Base-by-base conservation (phyloP, 2,888 invertebrate genomes). In the Rotaria magnacalcarata region DNA sequence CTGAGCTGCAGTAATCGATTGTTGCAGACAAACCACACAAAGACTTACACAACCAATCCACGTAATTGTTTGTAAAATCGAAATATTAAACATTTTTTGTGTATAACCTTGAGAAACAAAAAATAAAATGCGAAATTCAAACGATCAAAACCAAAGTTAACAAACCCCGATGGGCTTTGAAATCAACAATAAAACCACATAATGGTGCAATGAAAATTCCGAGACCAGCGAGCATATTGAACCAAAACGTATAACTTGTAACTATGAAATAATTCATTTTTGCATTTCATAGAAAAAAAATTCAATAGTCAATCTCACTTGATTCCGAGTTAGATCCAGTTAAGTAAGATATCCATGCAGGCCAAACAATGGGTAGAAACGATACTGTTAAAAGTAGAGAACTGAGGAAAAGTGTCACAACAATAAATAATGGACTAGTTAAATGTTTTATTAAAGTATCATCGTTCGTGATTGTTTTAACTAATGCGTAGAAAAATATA, bases 71-170 rank as follows among this genome's bases (percentile, higher is more conserved):
- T 80, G 80, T 47, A 80, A n/a, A 47, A 80, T 47, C 8, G 80
- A 80, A 19, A 80, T 47, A 80, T 80, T 80, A 11, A 80, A 80
- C 43, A 80, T 80, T 80, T 80, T 80, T 80, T 80, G 80, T 80
- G 47, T 43, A n/a, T 43, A 14, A 80, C 80, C 80, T 80, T 21
- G 8, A 80, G 5, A 43, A 47, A n/a, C 1, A 21, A 52, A 16
- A 52, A 16, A 52, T 16, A 52, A 52, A 52, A 52, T 52, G 16
- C 3, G 2, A 52, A 67, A 19, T 27, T 24, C 34, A 43, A 47
- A 47, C 47, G 21, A 47, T 3, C 7, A 24, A 80, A 67, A 34
- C 4, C 50, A 60, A 21, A 27, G 11, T 41, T 7, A 67, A 67
- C 80, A 80, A 47, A 80, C 80, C 80, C 24, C 80, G 43, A 43